Percentiles rank a stretch among this genome's conserved stretches.
phyloP scores from a whole-genome alignment of 2,113 vertebrate genomes.

The Dendropsophus ebraccatus region DNA sequence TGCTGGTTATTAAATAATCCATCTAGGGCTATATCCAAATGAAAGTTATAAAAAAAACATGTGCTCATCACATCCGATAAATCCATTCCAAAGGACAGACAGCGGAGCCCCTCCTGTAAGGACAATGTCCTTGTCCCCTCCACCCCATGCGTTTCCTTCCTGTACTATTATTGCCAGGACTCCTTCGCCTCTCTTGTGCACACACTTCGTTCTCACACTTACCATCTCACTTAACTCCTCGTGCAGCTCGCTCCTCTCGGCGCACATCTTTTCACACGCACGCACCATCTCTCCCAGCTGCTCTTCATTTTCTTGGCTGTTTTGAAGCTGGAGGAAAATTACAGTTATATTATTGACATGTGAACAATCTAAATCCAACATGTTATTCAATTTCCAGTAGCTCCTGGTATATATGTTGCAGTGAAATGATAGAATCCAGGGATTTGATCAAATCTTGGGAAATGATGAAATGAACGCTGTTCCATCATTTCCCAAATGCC shows the following conservation, averaged over 20 bases:
- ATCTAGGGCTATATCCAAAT: not conserved
- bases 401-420: too few relatives aligned
- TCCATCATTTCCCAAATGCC: too few relatives aligned
- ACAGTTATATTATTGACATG: not conserved
- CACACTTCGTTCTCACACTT: slow-evolving; percentile 58
- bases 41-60: not conserved
- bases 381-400: too few relatives aligned
- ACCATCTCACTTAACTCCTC: slow-evolving; percentile 95
- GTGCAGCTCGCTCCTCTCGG: slow-evolving; percentile 93
- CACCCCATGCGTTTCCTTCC: not conserved
- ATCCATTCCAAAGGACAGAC: not conserved
- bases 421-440: too few relatives aligned
- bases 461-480: too few relatives aligned
- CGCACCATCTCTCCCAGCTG: slow-evolving; percentile 96
- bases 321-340: slow-evolving; percentile 80
- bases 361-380: not conserved
- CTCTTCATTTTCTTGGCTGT: slow-evolving; percentile 93
- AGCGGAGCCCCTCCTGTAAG: not conserved
- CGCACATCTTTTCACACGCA: slow-evolving; percentile 96
- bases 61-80: not conserved
- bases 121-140: not conserved
- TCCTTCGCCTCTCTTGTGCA: not conserved
- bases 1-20: not conserved
- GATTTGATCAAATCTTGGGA: too few relatives aligned
- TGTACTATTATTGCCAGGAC: not conserved